Evolutionary conservation across 2,797 vertebrate species (phyloP), one percentile per base, ranked within the genome.

Genomic region (Sebastes vulpes): DNA sequence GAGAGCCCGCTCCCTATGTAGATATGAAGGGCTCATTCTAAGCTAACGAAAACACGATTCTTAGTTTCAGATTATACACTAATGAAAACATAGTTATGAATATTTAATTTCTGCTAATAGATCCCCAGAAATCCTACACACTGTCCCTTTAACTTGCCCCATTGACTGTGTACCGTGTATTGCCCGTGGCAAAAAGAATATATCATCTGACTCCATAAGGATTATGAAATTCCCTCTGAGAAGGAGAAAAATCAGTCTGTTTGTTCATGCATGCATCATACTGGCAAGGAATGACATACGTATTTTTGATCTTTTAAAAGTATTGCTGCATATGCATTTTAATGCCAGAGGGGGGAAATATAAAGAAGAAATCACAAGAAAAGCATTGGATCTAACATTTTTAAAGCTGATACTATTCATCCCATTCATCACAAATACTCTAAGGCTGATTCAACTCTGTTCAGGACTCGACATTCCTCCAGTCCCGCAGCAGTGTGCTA

Each of bases 401-500:
- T 89, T 84, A 91, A 95, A 91, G 91, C 87, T 88, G 75, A 84
- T 75, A 72, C 80, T 85, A 73, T 77, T 83, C 72, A 81, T 82
- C 72, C 75, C 83, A 86, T 85, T 79, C 73, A 81, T 74, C 63
- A 79, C 79, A 91, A 91, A 91, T 65, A 86, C 75, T 88, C 83
- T 84, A 91, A 92, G 87, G 89, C 89, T 81, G 84, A 71, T 88
- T 86, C 60, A 74, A 74, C 81, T 87, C 75, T 57, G 78, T 74
- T 82, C 73, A 83, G 83, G 80, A 90, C 81, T 90, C 76, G 6
- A 81, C 80, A 72, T 79, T 85, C 82, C 59, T 87, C 79, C 70
- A 48, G 67, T 89, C 82, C 85, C 48, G 77, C 14, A 25, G 35
- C 23, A 73, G 90, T 89, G 91, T 95, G 93, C 94, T 96, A 95